Conservation (phyloP, 2,113 vertebrate genomes). For the Myrmophylax atrothorax region DNA sequence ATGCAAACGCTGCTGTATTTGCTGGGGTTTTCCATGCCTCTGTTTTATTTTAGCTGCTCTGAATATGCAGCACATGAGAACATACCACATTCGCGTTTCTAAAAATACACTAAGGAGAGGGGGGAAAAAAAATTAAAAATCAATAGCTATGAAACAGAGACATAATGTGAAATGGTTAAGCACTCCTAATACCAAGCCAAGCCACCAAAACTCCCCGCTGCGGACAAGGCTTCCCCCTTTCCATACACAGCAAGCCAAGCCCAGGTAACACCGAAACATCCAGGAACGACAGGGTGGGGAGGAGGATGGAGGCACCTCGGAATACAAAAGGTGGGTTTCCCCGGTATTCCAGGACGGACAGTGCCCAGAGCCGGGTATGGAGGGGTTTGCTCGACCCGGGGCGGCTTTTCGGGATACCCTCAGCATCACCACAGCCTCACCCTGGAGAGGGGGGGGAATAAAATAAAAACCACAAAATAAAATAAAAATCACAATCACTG, state of each 20-base stretch:
- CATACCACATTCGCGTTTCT: neutral
- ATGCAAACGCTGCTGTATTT: neutral
- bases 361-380: neutral
- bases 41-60: slow-evolving; percentile 6
- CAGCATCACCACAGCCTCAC: neutral
- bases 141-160: neutral
- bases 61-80: neutral
- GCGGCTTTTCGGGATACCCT: neutral
- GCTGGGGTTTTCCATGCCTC: slow-evolving; percentile 3
- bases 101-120: slow-evolving; percentile 3
- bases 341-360: neutral
- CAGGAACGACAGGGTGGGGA: neutral
- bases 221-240: neutral
- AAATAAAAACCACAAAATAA: neutral
- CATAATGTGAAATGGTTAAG: neutral
- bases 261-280: neutral
- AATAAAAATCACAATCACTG: neutral
- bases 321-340: neutral
- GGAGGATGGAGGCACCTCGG: neutral
- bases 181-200: neutral
- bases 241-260: neutral
- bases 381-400: neutral
- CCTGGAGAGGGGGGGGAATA: neutral
- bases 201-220: neutral
- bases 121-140: neutral